These are phyloP conservation scores for Cantharis nigra DNA, from an alignment of 2,888 invertebrate genomes.

Conservation along the genomic window DNA sequence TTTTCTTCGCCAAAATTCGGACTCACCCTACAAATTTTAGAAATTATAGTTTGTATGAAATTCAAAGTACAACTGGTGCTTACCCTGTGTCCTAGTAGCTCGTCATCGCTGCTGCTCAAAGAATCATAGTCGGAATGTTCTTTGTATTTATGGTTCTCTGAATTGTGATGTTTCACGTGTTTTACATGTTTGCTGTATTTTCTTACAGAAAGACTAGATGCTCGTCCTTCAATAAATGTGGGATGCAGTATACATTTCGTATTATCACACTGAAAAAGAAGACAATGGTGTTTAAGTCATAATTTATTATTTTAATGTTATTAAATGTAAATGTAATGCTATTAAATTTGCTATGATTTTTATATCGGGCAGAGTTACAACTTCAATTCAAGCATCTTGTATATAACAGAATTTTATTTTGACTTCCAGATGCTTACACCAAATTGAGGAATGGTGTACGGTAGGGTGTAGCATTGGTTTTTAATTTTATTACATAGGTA, in stretches of 20 bases:
- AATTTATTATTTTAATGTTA: neutral
- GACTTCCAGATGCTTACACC: too few species aligned
- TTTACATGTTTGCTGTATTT: constrained; percentile 32
- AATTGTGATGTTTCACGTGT: constrained; percentile 25
- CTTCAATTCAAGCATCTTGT: too few species aligned
- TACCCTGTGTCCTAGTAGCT: constrained; percentile 34
- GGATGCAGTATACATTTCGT: neutral
- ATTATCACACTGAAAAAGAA: neutral
- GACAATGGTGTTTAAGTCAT: neutral
- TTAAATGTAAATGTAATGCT: too few species aligned
- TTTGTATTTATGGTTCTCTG: constrained; percentile 7
- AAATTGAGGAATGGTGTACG: too few species aligned
- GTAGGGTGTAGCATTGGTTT: too few species aligned
- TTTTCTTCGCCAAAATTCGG: constrained; percentile 81
- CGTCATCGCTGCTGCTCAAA: constrained; percentile 32
- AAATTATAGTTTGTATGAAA: neutral
- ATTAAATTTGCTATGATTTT: too few species aligned
- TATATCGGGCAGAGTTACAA: too few species aligned
- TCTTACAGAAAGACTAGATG: neutral
- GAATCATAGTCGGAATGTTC: constrained; percentile 22
- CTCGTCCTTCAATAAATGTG: neutral
- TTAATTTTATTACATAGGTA: too few species aligned
- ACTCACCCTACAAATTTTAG: constrained; percentile 54
- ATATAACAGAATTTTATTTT: too few species aligned
- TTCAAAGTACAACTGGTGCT: neutral